A percentile compares a stretch with the other conserved stretches of the same genome.
These are phyloP conservation scores for Sabatieria punctata DNA, from an alignment of 2,888 invertebrate genomes.

Conservation along the genomic window DNA sequence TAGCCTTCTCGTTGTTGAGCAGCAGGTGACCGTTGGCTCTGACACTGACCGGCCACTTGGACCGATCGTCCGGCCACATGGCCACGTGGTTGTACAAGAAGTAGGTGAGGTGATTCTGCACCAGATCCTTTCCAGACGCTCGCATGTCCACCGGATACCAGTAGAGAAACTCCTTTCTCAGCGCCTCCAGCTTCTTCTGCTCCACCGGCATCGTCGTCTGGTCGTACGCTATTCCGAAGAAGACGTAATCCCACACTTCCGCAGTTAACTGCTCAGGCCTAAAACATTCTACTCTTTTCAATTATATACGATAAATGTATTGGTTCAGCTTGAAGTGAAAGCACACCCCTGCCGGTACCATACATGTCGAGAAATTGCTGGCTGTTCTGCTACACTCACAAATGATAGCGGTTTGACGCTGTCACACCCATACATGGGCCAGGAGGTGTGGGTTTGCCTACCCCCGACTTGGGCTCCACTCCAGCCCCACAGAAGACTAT, in stretches of 20 bases:
- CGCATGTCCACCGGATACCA: slow-evolving; percentile 82
- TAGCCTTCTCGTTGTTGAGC: slow-evolving; percentile 83
- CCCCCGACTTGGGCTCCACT: too few species aligned
- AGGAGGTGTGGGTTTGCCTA: too few species aligned
- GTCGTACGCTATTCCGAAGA: slow-evolving; percentile 51
- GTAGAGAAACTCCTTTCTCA: slow-evolving; percentile 77
- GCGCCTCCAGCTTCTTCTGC: slow-evolving; percentile 50
- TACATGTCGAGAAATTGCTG: too few species aligned
- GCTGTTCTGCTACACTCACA: too few species aligned
- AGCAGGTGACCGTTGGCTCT: slow-evolving; percentile 89
- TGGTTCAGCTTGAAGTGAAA: too few species aligned
- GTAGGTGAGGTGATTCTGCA: slow-evolving; percentile 92
- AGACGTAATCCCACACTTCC: slow-evolving; percentile 93
- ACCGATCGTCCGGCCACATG: slow-evolving; percentile 67
- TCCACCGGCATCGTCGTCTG: slow-evolving; percentile 41
- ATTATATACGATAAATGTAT: not conserved
- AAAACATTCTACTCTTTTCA: slow-evolving; percentile 46
- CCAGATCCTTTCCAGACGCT: slow-evolving; percentile 85
- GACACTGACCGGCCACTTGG: slow-evolving; percentile 68
- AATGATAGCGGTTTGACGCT: too few species aligned
- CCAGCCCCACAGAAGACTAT: too few species aligned
- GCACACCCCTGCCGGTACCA: too few species aligned
- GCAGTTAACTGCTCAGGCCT: slow-evolving; percentile 61
- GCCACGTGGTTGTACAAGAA: slow-evolving; percentile 88
- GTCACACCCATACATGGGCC: too few species aligned